These are phyloP conservation scores for Agrilus planipennis DNA, from an alignment of 1,140 invertebrate genomes.

Conservation along the genomic window DNA sequence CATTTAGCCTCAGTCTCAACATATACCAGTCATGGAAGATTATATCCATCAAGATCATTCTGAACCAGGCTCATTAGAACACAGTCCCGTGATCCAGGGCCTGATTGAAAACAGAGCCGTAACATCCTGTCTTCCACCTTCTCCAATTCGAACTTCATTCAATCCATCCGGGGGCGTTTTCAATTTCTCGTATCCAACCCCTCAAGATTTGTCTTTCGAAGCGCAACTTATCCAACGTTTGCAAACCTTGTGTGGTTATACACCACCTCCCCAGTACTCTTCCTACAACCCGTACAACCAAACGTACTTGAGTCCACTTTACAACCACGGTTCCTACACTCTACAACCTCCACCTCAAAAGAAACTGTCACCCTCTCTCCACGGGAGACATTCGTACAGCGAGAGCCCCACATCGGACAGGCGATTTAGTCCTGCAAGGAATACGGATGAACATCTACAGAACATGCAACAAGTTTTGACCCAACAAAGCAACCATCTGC, in stretches of 20 bases:
- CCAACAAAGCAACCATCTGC: conserved; percentile 7
- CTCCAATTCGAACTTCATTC: conserved; percentile 23
- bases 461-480: too few species aligned
- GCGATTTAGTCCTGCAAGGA: conserved; percentile 13
- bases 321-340: conserved; percentile 27
- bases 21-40: conserved; percentile 13
- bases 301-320: conserved; percentile 13
- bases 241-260: conserved; percentile 23
- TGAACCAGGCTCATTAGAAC: conserved; percentile 14
- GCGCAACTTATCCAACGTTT: conserved; percentile 25
- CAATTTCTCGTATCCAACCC: conserved; percentile 22
- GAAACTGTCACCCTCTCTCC: conserved; percentile 24
- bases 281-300: conserved; percentile 6
- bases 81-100: conserved; percentile 24
- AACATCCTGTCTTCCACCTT: conserved; percentile 22
- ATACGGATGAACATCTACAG: conserved; percentile 1
- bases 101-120: conserved; percentile 28
- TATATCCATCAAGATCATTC: conserved; percentile 11
- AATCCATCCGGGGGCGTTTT: conserved; percentile 21
- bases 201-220: conserved; percentile 20
- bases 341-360: conserved; percentile 24
- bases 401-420: conserved; percentile 28
- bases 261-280: conserved; percentile 18
- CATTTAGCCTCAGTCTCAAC: conserved; percentile 17
- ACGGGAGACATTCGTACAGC: conserved; percentile 23